These are phyloP conservation scores for Panurus biarmicus DNA, from an alignment of 2,113 vertebrate genomes.

Conservation along the genomic window DNA sequence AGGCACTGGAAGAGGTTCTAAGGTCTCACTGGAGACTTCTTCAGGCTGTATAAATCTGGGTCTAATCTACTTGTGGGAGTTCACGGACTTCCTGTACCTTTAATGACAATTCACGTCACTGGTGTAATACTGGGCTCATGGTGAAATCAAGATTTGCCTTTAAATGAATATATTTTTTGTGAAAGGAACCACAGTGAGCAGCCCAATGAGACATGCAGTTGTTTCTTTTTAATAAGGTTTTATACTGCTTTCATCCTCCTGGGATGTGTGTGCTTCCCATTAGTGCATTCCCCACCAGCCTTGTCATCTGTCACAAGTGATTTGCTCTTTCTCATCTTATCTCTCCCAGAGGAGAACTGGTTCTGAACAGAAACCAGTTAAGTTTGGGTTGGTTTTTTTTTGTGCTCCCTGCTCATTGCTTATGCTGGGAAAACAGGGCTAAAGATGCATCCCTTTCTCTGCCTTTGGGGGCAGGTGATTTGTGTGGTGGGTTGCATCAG, in stretches of 20 bases:
- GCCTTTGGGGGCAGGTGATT: not conserved
- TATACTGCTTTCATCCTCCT: not conserved
- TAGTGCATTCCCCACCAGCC: slow-evolving; percentile 1
- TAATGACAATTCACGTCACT: not conserved
- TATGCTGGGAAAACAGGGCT: not conserved
- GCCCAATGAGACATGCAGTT: not conserved
- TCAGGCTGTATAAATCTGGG: not conserved
- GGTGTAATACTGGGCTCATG: not conserved
- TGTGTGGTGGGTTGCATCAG: not conserved
- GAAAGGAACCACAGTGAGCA: not conserved
- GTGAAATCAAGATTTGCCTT: not conserved
- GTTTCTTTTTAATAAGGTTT: not conserved
- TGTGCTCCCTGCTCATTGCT: not conserved
- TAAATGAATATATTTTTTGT: not conserved
- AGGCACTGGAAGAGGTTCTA: not conserved
- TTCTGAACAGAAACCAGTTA: not conserved
- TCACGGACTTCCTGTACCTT: not conserved
- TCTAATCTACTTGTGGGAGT: not conserved
- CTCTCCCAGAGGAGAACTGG: not conserved
- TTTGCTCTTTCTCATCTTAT: slow-evolving; percentile 19
- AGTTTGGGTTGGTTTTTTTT: not conserved
- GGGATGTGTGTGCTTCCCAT: slow-evolving; percentile 27
- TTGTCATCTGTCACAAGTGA: slow-evolving; percentile 31
- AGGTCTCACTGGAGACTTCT: not conserved
- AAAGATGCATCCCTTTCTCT: not conserved